These are phyloP conservation scores for Loriculus beryllinus DNA, from an alignment of 2,797 vertebrate genomes.

Conservation along the genomic window DNA sequence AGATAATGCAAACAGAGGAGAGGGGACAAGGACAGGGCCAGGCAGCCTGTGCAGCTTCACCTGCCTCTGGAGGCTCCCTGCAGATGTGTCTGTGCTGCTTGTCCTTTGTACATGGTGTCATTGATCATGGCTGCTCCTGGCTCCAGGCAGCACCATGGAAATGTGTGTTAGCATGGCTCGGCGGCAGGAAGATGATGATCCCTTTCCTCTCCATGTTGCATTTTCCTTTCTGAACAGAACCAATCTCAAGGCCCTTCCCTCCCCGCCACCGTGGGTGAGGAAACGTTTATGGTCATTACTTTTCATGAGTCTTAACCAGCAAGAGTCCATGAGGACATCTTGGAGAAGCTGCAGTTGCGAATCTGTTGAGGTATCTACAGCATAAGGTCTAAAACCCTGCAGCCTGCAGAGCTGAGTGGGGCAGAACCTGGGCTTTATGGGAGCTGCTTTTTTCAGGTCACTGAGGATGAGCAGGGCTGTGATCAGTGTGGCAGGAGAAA, in stretches of 20 bases:
- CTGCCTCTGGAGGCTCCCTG: background rate
- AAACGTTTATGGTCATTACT: background rate
- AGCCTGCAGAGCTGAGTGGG: background rate
- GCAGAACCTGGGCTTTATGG: background rate
- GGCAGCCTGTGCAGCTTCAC: background rate
- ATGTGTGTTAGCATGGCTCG: background rate
- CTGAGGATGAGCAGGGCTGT: background rate
- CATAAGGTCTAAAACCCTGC: background rate
- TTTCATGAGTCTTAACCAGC: conserved; percentile 13
- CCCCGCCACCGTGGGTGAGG: background rate
- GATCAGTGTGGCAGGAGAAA: background rate
- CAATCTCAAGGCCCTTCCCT: background rate
- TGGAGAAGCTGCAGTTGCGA: background rate
- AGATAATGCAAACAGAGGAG: background rate
- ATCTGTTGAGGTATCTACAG: background rate
- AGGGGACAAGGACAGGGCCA: background rate
- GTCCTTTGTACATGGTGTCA: background rate
- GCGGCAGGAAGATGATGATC: background rate
- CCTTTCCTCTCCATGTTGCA: background rate
- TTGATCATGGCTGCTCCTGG: background rate
- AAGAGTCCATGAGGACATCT: background rate
- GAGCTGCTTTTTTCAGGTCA: background rate
- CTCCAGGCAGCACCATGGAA: background rate
- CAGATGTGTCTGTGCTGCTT: background rate
- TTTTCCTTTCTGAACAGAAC: background rate